Evolutionary conservation across 2,113 vertebrate species (phyloP), one percentile per base, ranked within the genome.

Genomic region (Xerus inauris): DNA sequence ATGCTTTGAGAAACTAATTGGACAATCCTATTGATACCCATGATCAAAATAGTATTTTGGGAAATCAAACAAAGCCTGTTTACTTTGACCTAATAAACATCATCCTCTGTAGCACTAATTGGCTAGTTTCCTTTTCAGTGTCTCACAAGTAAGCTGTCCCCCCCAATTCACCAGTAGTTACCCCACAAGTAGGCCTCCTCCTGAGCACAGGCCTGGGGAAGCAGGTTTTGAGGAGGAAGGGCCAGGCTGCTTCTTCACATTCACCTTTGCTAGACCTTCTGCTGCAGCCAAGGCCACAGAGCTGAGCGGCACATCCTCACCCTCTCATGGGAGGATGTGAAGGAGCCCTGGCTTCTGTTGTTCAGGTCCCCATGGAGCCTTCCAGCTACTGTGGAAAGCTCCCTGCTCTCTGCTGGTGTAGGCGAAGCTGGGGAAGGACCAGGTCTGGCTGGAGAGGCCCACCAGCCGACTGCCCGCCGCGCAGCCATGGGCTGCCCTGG

Each of bases 381-480:
- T 57, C 54, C 54, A 6, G 54, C 57, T 59, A 10, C 57, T 59
- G 24, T 59, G 22, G 24, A 59, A 26, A 9, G 57, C 87, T 97
- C 97, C 97, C 97, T 30, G 64, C 94, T 92, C 95, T 98, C 51
- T 88, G 83, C 93, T 76, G 87, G 88, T 59, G 54, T 93, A 88
- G 92, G 91, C 90, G 42, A 28, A n/a, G 38, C 67, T 13, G 10
- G 8, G 1, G 30, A 28, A 4, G 24, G 10, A 10, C 6, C 93
- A 94, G 93, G 91, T 49, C 88, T 96, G 97, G 94, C 82, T 77
- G 87, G 42, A 67, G 90, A 97, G 97, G 95, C 85, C 96, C 85
- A 62, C n/a, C n/a, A 87, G 96, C 4, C 8, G 8, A 3, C 1
- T 2, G 32, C 77, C 54, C 30, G 91, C 97, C 95, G 90, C 95